Conservation (phyloP, 2,797 vertebrate species). For the Borostomias antarcticus region DNA sequence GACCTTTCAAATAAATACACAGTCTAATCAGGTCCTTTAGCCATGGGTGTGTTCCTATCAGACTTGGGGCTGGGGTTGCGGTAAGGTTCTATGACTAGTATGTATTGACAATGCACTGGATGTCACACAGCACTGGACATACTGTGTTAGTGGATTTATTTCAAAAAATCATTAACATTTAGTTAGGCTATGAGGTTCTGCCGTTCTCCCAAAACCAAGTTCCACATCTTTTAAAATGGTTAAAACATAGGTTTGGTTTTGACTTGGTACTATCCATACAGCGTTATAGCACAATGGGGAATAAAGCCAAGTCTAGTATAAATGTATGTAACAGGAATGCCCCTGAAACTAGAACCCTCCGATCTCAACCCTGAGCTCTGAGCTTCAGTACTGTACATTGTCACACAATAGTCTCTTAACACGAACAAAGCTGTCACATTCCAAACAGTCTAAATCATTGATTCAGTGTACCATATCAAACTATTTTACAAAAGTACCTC, state of each 20-base stretch:
- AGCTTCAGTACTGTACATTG: not conserved
- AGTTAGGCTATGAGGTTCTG: not conserved
- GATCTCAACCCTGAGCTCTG: slow-evolving; percentile 5
- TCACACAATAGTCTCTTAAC: slow-evolving; percentile 5
- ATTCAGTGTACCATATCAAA: slow-evolving; percentile 41
- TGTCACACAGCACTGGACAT: not conserved
- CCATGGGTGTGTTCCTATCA: too few species aligned
- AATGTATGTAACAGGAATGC: slow-evolving; percentile 15
- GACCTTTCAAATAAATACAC: slow-evolving; percentile 12
- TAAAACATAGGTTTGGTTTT: slow-evolving; percentile 29
- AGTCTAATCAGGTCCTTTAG: not conserved
- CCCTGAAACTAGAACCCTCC: not conserved
- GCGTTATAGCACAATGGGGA: not conserved
- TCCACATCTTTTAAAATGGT: slow-evolving; percentile 59
- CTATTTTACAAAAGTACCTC: slow-evolving; percentile 42
- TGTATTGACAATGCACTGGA: not conserved
- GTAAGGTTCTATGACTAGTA: too few species aligned
- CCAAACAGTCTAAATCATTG: slow-evolving; percentile 1
- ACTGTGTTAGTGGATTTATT: slow-evolving; percentile 8
- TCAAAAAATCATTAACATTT: not conserved
- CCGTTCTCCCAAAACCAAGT: slow-evolving; percentile 32
- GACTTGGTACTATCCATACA: too few species aligned
- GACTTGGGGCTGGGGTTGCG: too few species aligned
- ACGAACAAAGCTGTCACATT: not conserved
- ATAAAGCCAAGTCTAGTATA: not conserved